A percentile compares a stretch with the other conserved stretches of the same genome.
Conservation (phyloP, 1,140 invertebrate species). For the Periplaneta americana region DNA sequence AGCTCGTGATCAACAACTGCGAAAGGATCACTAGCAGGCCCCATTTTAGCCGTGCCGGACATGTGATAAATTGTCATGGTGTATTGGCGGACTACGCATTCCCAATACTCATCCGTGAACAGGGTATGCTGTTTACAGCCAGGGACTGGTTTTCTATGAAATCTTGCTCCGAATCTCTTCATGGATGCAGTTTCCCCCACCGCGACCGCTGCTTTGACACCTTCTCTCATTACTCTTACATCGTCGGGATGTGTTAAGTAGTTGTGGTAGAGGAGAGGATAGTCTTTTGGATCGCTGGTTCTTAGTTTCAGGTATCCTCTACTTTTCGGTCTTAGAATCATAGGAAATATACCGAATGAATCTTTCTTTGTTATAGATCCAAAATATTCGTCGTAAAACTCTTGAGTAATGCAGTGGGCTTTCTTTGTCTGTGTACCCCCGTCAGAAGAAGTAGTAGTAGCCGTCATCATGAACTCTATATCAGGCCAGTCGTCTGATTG, state of each 20-base stretch:
- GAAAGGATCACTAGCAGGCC: slow-evolving; percentile 62
- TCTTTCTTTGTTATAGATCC: slow-evolving; percentile 62
- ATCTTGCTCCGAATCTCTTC: slow-evolving; percentile 61
- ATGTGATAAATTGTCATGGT: slow-evolving; percentile 85
- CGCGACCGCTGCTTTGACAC: slow-evolving; percentile 77
- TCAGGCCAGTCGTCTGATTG: slow-evolving; percentile 81
- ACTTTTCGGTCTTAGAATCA: slow-evolving; percentile 82
- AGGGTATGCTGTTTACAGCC: slow-evolving; percentile 70
- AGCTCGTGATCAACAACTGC: slow-evolving; percentile 74
- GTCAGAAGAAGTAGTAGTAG: slow-evolving; percentile 63
- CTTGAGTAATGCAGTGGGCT: slow-evolving; percentile 71
- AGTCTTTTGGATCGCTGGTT: slow-evolving; percentile 73
- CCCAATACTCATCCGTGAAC: slow-evolving; percentile 80
- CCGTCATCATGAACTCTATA: slow-evolving; percentile 83
- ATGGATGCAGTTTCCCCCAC: slow-evolving; percentile 52
- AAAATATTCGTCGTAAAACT: slow-evolving; percentile 72
- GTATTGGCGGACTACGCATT: slow-evolving; percentile 70
- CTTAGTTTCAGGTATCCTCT: slow-evolving; percentile 69
- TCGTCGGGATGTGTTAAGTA: slow-evolving; percentile 73
- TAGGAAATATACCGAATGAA: slow-evolving; percentile 74
- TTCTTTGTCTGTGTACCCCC: slow-evolving; percentile 46
- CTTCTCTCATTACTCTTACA: slow-evolving; percentile 72
- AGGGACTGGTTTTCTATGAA: slow-evolving; percentile 63
- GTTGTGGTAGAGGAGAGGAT: slow-evolving; percentile 84
- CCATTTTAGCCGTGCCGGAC: slow-evolving; percentile 82